Conservation (phyloP, 2,113 vertebrate species). For the Cinclus mexicanus region DNA sequence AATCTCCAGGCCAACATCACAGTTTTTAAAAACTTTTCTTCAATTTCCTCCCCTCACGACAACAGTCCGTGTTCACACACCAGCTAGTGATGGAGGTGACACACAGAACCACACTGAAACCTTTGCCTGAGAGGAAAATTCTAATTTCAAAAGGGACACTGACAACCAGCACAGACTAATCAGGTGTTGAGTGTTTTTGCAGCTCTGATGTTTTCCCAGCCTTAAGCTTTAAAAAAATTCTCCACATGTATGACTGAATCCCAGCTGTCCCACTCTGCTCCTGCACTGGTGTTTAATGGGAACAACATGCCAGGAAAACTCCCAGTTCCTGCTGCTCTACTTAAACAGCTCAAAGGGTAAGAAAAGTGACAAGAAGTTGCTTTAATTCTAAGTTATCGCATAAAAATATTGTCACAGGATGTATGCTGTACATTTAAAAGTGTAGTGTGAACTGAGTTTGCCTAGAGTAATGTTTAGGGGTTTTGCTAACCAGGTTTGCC, state of each 20-base stretch:
- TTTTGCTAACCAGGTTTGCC: neutral
- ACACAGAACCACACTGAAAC: neutral
- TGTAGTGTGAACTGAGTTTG: neutral
- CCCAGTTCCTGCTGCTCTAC: neutral
- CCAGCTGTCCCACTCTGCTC: neutral
- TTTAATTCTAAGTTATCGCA: accelerated
- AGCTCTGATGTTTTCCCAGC: neutral
- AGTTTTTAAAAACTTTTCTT: neutral
- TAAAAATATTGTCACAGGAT: neutral
- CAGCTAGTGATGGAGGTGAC: neutral
- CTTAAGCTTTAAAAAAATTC: neutral
- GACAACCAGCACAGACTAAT: neutral
- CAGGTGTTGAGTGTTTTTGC: neutral
- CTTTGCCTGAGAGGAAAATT: neutral
- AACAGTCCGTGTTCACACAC: neutral
- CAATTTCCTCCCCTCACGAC: neutral
- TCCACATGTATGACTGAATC: accelerated
- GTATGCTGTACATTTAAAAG: neutral
- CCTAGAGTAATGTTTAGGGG: too few relatives aligned
- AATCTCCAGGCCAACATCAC: neutral
- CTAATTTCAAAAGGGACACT: neutral
- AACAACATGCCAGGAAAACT: accelerated
- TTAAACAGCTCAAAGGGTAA: neutral
- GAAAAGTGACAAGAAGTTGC: neutral
- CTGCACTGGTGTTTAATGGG: neutral